phyloP scores from a whole-genome alignment of 2,797 vertebrate species.

The Otolemur crassicaudatus region DNA sequence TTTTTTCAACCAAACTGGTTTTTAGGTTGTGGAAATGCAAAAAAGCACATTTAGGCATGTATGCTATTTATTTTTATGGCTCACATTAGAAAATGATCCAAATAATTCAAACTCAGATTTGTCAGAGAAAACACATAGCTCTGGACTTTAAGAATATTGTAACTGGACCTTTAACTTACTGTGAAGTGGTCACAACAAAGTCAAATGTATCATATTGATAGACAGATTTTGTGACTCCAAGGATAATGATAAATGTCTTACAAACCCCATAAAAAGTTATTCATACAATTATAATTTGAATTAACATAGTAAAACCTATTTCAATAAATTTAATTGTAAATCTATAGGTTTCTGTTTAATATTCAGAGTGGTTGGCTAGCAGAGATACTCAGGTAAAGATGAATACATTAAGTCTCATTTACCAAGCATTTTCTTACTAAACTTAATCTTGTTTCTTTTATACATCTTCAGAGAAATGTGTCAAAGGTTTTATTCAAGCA shows the following conservation, averaged over 20 bases:
- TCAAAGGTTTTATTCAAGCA: slow-evolving; percentile 15
- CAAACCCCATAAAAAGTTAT: slow-evolving; percentile 2
- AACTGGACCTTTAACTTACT: slow-evolving; percentile 30
- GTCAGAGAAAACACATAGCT: slow-evolving; percentile 58
- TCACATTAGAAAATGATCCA: slow-evolving; percentile 69
- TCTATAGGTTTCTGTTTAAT: slow-evolving; percentile 35
- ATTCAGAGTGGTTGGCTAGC: slow-evolving; percentile 26
- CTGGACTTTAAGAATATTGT: slow-evolving; percentile 37
- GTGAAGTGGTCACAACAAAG: slow-evolving; percentile 33
- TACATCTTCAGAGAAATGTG: background rate
- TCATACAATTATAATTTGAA: slow-evolving; percentile 39
- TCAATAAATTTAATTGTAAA: slow-evolving; percentile 67
- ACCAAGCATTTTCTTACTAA: background rate
- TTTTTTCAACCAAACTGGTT: slow-evolving; percentile 72
- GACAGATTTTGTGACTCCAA: background rate
- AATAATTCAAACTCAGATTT: slow-evolving; percentile 74
- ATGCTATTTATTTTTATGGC: slow-evolving; percentile 71
- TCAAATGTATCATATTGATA: slow-evolving; percentile 24
- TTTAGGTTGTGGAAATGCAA: slow-evolving; percentile 77
- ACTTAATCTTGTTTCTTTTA: slow-evolving; percentile 20
- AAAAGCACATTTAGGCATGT: slow-evolving; percentile 66
- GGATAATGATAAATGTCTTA: background rate
- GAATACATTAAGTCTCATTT: background rate
- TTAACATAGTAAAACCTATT: slow-evolving; percentile 7
- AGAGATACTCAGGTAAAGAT: slow-evolving; percentile 60